Conservation (phyloP, 2,888 invertebrate genomes). For the Microdon myrmicae region DNA sequence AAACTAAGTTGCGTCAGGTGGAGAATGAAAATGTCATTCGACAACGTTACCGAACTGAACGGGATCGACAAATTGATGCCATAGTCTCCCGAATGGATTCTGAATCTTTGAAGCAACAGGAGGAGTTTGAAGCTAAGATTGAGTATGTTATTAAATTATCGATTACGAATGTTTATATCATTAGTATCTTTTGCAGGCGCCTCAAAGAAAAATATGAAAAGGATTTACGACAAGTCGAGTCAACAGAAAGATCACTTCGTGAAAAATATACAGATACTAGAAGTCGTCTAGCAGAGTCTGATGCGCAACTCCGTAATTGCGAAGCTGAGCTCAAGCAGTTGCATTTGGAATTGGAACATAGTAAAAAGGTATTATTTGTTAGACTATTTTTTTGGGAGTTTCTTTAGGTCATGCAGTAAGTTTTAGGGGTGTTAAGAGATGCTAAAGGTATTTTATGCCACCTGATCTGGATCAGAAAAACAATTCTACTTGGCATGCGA, state of each 20-base stretch:
- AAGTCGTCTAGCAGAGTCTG: constrained; percentile 73
- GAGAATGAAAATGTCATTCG: constrained; percentile 76
- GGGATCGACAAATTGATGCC: constrained; percentile 81
- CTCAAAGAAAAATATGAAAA: constrained; percentile 80
- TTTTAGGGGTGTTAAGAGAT: too few species aligned
- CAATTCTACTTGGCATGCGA: too few species aligned
- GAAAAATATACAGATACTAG: constrained; percentile 76
- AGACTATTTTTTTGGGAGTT: neutral
- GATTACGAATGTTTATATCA: constrained; percentile 1
- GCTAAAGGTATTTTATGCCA: too few species aligned
- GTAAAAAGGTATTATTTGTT: constrained; percentile 75
- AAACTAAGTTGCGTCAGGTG: constrained; percentile 68
- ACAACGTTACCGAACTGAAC: constrained; percentile 76
- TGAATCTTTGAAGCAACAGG: constrained; percentile 61
- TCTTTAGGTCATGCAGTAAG: neutral
- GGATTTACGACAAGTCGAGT: constrained; percentile 75
- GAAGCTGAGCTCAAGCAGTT: constrained; percentile 74
- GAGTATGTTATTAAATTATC: constrained; percentile 54
- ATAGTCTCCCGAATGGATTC: constrained; percentile 65
- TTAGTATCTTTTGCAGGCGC: constrained; percentile 68
- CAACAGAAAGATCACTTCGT: constrained; percentile 74
- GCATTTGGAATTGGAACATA: constrained; percentile 74
- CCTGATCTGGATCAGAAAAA: too few species aligned
- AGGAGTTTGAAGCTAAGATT: constrained; percentile 64
- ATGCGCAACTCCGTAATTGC: constrained; percentile 71